Percentiles rank a stretch among this genome's conserved stretches.
These are phyloP conservation scores for Solea solea DNA, from an alignment of 2,113 vertebrate species.

Conservation along the genomic window DNA sequence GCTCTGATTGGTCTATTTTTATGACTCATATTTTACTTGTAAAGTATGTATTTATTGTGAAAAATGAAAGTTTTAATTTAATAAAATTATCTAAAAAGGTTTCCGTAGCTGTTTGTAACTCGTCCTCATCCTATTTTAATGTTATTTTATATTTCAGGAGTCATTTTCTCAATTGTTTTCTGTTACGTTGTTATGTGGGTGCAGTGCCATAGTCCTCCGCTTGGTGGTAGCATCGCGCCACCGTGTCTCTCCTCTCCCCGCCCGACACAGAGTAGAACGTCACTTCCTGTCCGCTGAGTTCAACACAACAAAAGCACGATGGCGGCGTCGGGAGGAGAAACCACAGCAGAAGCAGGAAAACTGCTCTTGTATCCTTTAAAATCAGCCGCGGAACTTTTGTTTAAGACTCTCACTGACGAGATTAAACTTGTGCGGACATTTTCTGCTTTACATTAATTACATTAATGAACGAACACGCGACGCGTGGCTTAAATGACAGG, in stretches of 20 bases:
- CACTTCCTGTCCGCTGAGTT: not conserved
- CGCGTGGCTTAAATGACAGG: too few relatives aligned
- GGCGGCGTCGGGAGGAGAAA: constrained; percentile 49
- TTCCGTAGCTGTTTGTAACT: too few relatives aligned
- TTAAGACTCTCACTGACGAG: not conserved
- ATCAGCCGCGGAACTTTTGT: accelerated
- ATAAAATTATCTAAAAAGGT: too few relatives aligned
- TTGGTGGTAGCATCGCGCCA: not conserved
- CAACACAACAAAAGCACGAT: constrained; percentile 30
- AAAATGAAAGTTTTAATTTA: too few relatives aligned
- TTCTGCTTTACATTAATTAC: not conserved
- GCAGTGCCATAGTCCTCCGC: not conserved
- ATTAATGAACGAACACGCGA: not conserved
- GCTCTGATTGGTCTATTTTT: not conserved
- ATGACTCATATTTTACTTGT: too few relatives aligned
- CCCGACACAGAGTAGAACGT: not conserved
- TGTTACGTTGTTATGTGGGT: not conserved
- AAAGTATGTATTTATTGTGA: too few relatives aligned
- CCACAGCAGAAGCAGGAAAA: not conserved
- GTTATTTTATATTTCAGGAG: not conserved
- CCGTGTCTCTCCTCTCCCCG: not conserved
- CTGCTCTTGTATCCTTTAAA: constrained; percentile 80
- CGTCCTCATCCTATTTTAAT: not conserved
- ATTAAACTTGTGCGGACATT: not conserved
- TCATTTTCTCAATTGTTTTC: not conserved